phyloP scores from a whole-genome alignment of 2,888 invertebrate species.

The Aromia moschata region DNA sequence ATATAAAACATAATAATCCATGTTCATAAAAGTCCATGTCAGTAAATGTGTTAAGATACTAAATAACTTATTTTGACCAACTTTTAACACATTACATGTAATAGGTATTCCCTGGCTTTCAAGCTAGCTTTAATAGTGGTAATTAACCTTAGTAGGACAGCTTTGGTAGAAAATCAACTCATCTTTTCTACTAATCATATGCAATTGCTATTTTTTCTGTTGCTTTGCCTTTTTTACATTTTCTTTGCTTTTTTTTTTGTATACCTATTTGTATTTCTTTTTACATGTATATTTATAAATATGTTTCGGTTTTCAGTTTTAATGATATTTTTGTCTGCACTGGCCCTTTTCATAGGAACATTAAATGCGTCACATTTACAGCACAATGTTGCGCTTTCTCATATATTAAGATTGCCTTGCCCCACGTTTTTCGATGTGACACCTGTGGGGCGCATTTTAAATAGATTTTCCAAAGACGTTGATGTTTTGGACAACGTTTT shows the following conservation, averaged over 20 bases:
- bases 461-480: constrained; percentile 80
- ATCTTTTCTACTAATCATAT: constrained; percentile 8
- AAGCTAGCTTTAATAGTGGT: constrained; percentile 4
- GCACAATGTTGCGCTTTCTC: constrained; percentile 72
- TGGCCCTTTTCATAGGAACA: constrained; percentile 74
- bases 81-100: too few species aligned
- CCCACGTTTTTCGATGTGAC: constrained; percentile 83
- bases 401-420: constrained; percentile 74
- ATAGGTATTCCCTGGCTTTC: too few species aligned
- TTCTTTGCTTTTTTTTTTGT: constrained; percentile 15
- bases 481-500: constrained; percentile 77
- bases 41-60: too few species aligned
- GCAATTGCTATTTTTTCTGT: constrained; percentile 18
- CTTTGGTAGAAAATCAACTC: constrained; percentile 31
- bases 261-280: constrained; percentile 17
- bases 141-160: constrained; percentile 13
- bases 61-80: too few species aligned
- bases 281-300: constrained; percentile 14
- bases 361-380: constrained; percentile 71
- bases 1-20: too few species aligned
- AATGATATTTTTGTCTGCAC: constrained; percentile 72
- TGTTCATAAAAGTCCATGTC: too few species aligned
- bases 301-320: constrained; percentile 66
- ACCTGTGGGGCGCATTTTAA: constrained; percentile 80
- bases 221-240: constrained; percentile 17